Evolutionary conservation across 2,113 vertebrate genomes (phyloP).

Genomic region (Peromyscus leucopus): DNA sequence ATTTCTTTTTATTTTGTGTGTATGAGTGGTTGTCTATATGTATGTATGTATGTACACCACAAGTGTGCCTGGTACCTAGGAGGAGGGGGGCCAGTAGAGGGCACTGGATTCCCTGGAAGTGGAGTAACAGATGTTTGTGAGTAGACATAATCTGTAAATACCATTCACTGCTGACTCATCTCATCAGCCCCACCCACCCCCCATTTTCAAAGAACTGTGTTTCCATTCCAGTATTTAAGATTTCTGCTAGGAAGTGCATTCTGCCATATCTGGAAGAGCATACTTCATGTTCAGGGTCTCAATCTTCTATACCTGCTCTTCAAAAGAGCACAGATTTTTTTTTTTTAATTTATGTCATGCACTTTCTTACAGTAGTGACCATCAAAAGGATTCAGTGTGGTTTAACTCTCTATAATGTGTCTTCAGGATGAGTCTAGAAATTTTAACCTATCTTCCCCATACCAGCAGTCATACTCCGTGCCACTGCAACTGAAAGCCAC

Average conservation of each 20-base stretch:
- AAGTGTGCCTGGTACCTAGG: not conserved
- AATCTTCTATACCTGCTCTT: not conserved
- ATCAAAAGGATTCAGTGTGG: not conserved
- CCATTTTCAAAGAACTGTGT: not conserved
- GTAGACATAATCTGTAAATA: not conserved
- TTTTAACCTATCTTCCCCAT: not conserved
- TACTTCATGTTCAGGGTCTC: not conserved
- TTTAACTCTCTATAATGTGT: not conserved
- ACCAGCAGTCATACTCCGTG: not conserved
- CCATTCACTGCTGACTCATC: not conserved
- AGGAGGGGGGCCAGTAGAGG: not conserved
- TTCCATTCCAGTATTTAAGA: not conserved
- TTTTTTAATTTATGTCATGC: not conserved
- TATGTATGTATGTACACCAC: not conserved
- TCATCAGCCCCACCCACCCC: not conserved
- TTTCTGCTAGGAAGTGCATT: not conserved
- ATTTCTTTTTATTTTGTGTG: not conserved
- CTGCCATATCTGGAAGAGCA: not conserved
- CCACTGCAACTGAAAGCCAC: not conserved
- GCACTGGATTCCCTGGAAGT: not conserved
- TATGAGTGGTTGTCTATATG: not conserved
- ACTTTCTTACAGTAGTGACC: not conserved
- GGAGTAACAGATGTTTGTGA: not conserved
- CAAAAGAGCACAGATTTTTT: not conserved
- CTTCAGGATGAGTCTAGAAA: slow-evolving; percentile 21